Percentiles rank a stretch among this genome's conserved stretches.
phyloP scores from a whole-genome alignment of 2,888 invertebrate genomes.

The Drosophila leonis region DNA sequence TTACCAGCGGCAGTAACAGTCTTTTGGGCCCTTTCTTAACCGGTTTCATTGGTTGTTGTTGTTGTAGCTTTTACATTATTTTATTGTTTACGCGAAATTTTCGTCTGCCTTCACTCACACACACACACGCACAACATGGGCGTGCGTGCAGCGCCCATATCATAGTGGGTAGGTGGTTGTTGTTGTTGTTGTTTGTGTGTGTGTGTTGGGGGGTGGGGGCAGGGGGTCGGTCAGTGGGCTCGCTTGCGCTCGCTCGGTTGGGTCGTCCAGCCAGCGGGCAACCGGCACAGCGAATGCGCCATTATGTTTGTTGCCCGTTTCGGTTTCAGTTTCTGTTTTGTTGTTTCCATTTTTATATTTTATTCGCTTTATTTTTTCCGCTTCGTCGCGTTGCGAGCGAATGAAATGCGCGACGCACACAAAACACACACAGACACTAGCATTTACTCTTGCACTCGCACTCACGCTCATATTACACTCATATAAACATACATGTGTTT shows the following conservation, averaged over 20 bases:
- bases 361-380: slow-evolving; percentile 80
- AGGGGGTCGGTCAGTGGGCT: slow-evolving; percentile 10
- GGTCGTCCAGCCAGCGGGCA: slow-evolving; percentile 49
- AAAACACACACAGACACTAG: slow-evolving; percentile 3
- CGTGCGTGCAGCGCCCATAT: slow-evolving; percentile 67
- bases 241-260: slow-evolving; percentile 22
- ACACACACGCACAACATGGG: slow-evolving; percentile 51
- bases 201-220: neutral
- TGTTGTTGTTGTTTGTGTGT: slow-evolving; percentile 11
- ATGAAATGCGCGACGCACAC: slow-evolving; percentile 69
- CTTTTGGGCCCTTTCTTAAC: slow-evolving; percentile 59
- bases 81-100: slow-evolving; percentile 76
- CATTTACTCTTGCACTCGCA: slow-evolving; percentile 27
- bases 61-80: slow-evolving; percentile 55
- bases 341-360: slow-evolving; percentile 76
- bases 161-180: slow-evolving; percentile 53
- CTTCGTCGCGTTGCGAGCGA: slow-evolving; percentile 79
- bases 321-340: slow-evolving; percentile 63
- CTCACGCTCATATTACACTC: slow-evolving; percentile 36
- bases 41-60: slow-evolving; percentile 53
- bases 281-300: slow-evolving; percentile 63
- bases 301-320: slow-evolving; percentile 71
- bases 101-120: slow-evolving; percentile 50
- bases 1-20: slow-evolving; percentile 23
- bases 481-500: slow-evolving; percentile 1